These are phyloP conservation scores for Drosophila saltans DNA, from an alignment of 1,140 invertebrate species.

Conservation along the genomic window DNA sequence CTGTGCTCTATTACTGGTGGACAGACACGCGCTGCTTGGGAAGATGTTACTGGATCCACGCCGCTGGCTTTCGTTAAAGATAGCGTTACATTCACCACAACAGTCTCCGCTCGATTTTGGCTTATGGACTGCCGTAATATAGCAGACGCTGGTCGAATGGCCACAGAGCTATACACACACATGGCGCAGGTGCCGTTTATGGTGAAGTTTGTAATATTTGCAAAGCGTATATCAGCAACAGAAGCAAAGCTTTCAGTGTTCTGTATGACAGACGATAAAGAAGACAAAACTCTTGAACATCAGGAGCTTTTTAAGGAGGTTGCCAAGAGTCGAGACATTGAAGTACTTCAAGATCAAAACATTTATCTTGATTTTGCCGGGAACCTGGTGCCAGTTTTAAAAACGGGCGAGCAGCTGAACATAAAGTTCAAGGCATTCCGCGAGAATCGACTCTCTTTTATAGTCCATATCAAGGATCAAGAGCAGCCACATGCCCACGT, in stretches of 20 bases:
- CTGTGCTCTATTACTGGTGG: conserved; percentile 99
- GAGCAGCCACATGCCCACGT: conserved; percentile 91
- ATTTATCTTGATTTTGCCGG: conserved; percentile 98
- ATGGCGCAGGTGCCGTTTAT: conserved; percentile 98
- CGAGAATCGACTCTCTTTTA: conserved; percentile 97
- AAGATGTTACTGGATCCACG: conserved; percentile 99
- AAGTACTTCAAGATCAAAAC: conserved; percentile 97
- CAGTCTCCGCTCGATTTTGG: conserved; percentile 99
- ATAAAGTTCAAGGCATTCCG: conserved; percentile 97
- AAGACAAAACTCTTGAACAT: conserved; percentile 98
- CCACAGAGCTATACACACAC: conserved; percentile 97
- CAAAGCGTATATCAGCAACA: conserved; percentile 94
- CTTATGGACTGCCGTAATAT: conserved; percentile 99
- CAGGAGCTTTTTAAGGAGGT: conserved; percentile 99
- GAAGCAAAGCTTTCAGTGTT: conserved; percentile 98
- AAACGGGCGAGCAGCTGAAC: conserved; percentile 97
- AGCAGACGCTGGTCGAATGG: conserved; percentile 98
- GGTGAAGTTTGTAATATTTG: conserved; percentile 97
- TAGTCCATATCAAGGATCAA: conserved; percentile 95
- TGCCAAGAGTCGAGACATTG: conserved; percentile 98
- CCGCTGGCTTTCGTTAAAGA: conserved; percentile 98
- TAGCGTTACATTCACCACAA: conserved; percentile 99
- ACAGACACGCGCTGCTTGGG: conserved; percentile 98
- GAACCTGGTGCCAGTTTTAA: conserved; percentile 97
- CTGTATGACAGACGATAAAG: conserved; percentile 99